phyloP scores from a whole-genome alignment of 2,113 vertebrate genomes.

The Neodon shergylaensis region DNA sequence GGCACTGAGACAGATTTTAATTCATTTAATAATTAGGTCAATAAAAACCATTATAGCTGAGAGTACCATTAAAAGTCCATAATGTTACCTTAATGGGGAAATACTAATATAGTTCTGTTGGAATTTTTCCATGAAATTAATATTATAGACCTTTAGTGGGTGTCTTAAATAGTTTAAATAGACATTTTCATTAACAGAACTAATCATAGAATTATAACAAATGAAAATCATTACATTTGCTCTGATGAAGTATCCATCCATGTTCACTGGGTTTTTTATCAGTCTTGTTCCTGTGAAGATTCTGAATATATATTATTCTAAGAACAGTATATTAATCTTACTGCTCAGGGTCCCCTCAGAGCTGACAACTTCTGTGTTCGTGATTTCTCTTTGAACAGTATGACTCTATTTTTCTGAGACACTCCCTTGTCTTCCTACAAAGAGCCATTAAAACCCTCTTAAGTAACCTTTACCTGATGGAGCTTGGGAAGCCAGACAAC shows the following conservation, averaged over 20 bases:
- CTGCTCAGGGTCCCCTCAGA: slow-evolving; percentile 2
- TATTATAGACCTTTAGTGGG: slow-evolving; percentile 80
- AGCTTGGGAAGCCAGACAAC: not conserved
- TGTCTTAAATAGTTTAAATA: slow-evolving; percentile 81
- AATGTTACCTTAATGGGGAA: slow-evolving; percentile 85
- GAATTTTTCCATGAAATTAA: slow-evolving; percentile 87
- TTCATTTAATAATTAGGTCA: slow-evolving; percentile 86
- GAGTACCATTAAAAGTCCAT: slow-evolving; percentile 87
- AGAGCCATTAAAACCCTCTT: not conserved
- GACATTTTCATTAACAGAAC: slow-evolving; percentile 84
- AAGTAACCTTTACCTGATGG: slow-evolving; percentile 12
- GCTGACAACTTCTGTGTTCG: slow-evolving; percentile 46
- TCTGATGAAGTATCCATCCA: slow-evolving; percentile 74
- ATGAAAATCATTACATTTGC: slow-evolving; percentile 82
- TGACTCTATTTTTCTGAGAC: slow-evolving; percentile 68
- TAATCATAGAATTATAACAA: slow-evolving; percentile 85
- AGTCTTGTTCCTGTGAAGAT: slow-evolving; percentile 57
- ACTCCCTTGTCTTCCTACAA: not conserved
- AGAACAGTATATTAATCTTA: not conserved
- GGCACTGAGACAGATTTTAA: slow-evolving; percentile 76
- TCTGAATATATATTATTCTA: slow-evolving; percentile 37
- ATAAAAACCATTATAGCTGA: slow-evolving; percentile 85
- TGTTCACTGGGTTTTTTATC: slow-evolving; percentile 67
- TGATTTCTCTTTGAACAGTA: not conserved
- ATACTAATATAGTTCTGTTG: slow-evolving; percentile 83